A percentile compares a stretch with the other conserved stretches of the same genome.
Conservation (phyloP, 2,113 vertebrate genomes). For the Silurus glanis region DNA sequence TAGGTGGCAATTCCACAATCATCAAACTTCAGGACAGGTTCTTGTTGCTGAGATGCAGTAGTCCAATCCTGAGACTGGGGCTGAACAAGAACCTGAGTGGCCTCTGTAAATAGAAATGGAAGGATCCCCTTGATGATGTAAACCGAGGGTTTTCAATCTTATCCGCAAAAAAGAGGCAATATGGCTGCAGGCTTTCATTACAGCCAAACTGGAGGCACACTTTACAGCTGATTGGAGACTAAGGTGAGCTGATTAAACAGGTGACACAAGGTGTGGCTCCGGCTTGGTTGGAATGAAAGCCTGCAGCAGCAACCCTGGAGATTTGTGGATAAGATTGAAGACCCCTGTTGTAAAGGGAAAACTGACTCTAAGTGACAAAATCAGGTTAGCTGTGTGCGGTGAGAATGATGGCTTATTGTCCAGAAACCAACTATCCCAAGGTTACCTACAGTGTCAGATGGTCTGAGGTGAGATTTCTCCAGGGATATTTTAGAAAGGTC, state of each 20-base stretch:
- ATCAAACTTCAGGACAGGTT: neutral
- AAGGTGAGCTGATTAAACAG: slow-evolving; percentile 4
- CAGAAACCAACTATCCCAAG: neutral
- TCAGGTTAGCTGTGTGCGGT: neutral
- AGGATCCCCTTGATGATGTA: neutral
- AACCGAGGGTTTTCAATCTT: neutral
- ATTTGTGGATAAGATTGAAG: neutral
- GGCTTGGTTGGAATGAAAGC: neutral
- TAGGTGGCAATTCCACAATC: neutral
- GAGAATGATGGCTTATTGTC: neutral
- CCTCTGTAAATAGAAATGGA: neutral
- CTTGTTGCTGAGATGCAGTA: neutral
- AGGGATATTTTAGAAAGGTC: neutral
- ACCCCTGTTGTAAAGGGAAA: neutral
- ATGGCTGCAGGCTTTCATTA: neutral
- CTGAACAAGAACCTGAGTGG: neutral
- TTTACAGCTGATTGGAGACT: neutral
- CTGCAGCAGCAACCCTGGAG: neutral
- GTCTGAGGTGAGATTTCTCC: neutral
- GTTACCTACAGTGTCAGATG: neutral
- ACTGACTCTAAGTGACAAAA: neutral
- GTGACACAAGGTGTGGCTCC: neutral
- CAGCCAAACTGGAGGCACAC: neutral
- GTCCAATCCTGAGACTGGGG: neutral
- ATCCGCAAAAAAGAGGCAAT: neutral